Evolutionary conservation across 2,797 vertebrate species (phyloP), one percentile per base, ranked within the genome.

Genomic region (Syndactyla subalaris): DNA sequence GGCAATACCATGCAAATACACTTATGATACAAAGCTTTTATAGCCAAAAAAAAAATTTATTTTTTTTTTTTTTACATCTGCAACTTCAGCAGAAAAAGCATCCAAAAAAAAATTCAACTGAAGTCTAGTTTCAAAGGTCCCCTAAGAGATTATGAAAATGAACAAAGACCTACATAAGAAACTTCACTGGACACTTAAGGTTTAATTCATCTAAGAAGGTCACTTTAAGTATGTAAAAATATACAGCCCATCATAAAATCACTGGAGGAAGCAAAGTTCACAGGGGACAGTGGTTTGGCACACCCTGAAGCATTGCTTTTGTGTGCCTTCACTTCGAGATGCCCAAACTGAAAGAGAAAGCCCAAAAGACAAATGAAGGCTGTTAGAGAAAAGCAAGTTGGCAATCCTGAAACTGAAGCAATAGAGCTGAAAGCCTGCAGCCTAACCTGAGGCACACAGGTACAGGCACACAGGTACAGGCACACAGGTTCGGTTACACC

Each of bases 11-110:
- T 16, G 14, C 23, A 89, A 54, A 43, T 14, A 68, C 12, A 70
- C 3, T 38, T 67, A 59, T 19, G 12, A 92, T 3, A 46, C 11
- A 70, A 80, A 20, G 14, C 17, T 65, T 82, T 45, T n/a, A 23
- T 16, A 59, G 23, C 6, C 15, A 32, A n/a, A 38, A 23, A 21
- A 66, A 12, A 36, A 38, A 38, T 20, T 45, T 43, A 19, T 43
- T 19, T 38, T 38, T 12, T 16, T 19, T 9, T 8, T 67, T 68
- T 70, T 5, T 46, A 4, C 23, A 78, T 30, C 41, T 49, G 46
- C 41, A 72, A 21, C 27, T 89, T 85, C 57, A 83, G n/a, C 61
- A 85, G 27, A 43, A 81, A 93, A 93, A 61, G 9, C 19, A 81
- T 23, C 14, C 20, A 34, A 48, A 85, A 92, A 92, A 80, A 80